Evolutionary conservation across 2,113 vertebrate genomes (phyloP), one percentile per base, ranked within the genome.

Genomic region (Tenebrosternarchus preto): DNA sequence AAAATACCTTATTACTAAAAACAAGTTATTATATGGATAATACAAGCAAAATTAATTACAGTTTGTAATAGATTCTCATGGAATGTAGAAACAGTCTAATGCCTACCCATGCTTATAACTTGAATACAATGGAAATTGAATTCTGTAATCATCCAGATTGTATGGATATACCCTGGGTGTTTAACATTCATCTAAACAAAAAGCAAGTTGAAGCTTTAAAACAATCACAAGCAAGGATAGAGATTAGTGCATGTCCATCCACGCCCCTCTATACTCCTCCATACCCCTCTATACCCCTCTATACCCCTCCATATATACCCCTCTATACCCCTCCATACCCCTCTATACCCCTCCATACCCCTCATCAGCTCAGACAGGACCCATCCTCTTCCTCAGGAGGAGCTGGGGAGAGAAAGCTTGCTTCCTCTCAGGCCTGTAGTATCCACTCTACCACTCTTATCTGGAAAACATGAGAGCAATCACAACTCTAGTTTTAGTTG

Each of bases 401-500:
- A 77, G 24, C 68, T 19, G 1, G 66, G 70, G 86, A 78, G 68
- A 61, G 76, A 70, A 76, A 50, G 77, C n/a, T n/a, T n/a, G n/a
- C n/a, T 70, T 81, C 76, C 50, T 82, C 85, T 85, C 74, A 80
- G 78, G 82, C 83, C 82, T 82, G 73, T 88, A 90, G 92, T 89
- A 89, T 88, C 81, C 85, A 84, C 86, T 88, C 89, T 87, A 85
- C 85, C 87, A 86, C 91, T 93, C 91, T 91, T 91, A 93, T 91
- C 89, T 89, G 60, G 82, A 90, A 90, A 90, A 87, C 91, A 92
- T 92, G 90, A 92, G 90, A 81, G 88, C 90, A 89, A 93, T 92
- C 91, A 92, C 89, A 89, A 87, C 89, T 92, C 81, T 83, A 85
- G 88, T 89, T 89, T 85, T 76, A 84, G 83, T 1, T 73, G 24